phyloP scores from a whole-genome alignment of 2,888 invertebrate species.

The Drosophila antonietae region DNA sequence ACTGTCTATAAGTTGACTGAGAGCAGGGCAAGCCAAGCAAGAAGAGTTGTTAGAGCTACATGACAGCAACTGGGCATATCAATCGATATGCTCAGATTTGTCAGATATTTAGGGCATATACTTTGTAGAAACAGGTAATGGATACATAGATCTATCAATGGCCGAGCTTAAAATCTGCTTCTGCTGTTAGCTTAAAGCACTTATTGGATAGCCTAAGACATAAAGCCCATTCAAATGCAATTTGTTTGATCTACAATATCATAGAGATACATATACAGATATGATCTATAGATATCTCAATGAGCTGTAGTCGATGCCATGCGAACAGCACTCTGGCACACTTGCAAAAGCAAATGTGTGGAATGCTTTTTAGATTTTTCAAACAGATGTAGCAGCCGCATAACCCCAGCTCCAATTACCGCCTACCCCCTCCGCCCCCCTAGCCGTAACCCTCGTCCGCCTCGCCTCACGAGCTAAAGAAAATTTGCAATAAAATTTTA shows the following conservation, averaged over 20 bases:
- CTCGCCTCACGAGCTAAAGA: conserved; percentile 30
- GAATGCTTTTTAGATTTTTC: conserved; percentile 54
- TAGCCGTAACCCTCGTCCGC: neutral
- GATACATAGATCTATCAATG: neutral
- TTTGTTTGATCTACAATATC: neutral
- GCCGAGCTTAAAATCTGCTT: neutral
- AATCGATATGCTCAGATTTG: neutral
- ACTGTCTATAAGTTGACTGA: neutral
- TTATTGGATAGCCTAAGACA: too few species aligned
- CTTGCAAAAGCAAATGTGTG: neutral
- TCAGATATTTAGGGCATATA: neutral
- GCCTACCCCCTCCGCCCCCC: conserved; percentile 1
- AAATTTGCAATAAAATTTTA: conserved; percentile 69
- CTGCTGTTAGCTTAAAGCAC: neutral
- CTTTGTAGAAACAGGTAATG: too few species aligned
- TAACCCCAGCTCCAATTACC: conserved; percentile 37
- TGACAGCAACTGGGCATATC: neutral
- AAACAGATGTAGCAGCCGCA: conserved; percentile 57
- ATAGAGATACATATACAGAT: neutral
- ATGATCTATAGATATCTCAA: neutral
- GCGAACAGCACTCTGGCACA: neutral
- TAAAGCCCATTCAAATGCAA: neutral
- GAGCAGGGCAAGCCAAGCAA: too few species aligned
- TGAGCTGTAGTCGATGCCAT: too few species aligned
- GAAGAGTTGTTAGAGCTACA: too few species aligned